Evolutionary conservation across 2,888 invertebrate genomes (phyloP).

Genomic region (Papilio demoleus): DNA sequence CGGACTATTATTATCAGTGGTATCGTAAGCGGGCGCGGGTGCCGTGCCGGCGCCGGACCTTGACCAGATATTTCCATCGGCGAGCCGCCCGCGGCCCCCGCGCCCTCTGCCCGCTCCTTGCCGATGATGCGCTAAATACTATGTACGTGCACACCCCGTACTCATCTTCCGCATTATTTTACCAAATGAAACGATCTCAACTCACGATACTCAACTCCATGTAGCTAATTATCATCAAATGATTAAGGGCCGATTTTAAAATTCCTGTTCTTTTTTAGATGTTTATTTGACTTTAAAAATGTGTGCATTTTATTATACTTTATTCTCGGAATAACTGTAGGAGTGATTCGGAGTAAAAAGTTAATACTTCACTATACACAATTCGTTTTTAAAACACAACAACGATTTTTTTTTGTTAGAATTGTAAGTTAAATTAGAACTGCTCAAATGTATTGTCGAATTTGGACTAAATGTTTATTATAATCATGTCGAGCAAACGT

Average conservation of each 20-base stretch:
- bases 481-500: no score
- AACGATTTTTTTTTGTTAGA: no score
- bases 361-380: no score
- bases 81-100: conserved; percentile 29
- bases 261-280: no score
- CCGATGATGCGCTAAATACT: conserved; percentile 44
- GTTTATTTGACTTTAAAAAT: no score
- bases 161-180: conserved; percentile 35
- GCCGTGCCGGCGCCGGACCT: conserved; percentile 41
- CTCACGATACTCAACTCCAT: neutral
- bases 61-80: conserved; percentile 49
- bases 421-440: no score
- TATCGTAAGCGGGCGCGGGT: conserved; percentile 44
- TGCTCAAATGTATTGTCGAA: no score
- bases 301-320: no score
- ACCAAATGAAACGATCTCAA: neutral
- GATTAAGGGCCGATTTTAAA: neutral
- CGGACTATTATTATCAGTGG: conserved; percentile 46
- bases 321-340: no score
- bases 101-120: conserved; percentile 27
- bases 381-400: no score
- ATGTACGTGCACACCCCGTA: neutral
- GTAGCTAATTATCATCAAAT: neutral
- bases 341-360: no score
- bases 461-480: no score